Conservation (phyloP, 2,113 vertebrate genomes). For the Atlantisia rogersi region DNA sequence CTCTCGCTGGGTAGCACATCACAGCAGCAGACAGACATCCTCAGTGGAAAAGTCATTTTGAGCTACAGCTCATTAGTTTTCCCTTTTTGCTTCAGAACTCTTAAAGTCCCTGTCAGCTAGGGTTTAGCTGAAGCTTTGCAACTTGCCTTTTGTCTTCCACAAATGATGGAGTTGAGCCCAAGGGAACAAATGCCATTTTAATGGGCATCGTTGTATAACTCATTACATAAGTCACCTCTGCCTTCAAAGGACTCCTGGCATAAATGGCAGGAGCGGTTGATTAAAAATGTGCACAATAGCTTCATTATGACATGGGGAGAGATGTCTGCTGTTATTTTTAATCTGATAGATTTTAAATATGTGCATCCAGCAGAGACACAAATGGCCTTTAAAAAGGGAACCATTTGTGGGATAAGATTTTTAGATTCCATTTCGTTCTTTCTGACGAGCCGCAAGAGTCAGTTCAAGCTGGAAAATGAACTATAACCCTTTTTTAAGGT, state of each 20-base stretch:
- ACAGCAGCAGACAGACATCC: background rate
- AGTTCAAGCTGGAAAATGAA: background rate
- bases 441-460: background rate
- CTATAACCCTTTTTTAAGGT: background rate
- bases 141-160: slow-evolving; percentile 58
- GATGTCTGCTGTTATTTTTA: slow-evolving; percentile 35
- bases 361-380: slow-evolving; percentile 27
- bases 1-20: fast-evolving
- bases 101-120: slow-evolving; percentile 28
- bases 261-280: slow-evolving; percentile 21
- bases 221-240: slow-evolving; percentile 66
- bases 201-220: slow-evolving; percentile 66
- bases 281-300: slow-evolving; percentile 56
- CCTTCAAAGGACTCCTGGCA: slow-evolving; percentile 43
- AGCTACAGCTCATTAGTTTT: slow-evolving; percentile 46
- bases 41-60: background rate
- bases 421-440: background rate
- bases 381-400: slow-evolving; percentile 24
- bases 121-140: slow-evolving; percentile 44
- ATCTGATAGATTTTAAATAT: slow-evolving; percentile 49
- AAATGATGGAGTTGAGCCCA: slow-evolving; percentile 60
- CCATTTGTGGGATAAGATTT: background rate
- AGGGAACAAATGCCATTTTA: slow-evolving; percentile 62
- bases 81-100: slow-evolving; percentile 44
- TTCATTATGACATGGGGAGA: slow-evolving; percentile 41